These are phyloP conservation scores for Carassius auratus DNA, from an alignment of 2,113 vertebrate species.

Conservation along the genomic window DNA sequence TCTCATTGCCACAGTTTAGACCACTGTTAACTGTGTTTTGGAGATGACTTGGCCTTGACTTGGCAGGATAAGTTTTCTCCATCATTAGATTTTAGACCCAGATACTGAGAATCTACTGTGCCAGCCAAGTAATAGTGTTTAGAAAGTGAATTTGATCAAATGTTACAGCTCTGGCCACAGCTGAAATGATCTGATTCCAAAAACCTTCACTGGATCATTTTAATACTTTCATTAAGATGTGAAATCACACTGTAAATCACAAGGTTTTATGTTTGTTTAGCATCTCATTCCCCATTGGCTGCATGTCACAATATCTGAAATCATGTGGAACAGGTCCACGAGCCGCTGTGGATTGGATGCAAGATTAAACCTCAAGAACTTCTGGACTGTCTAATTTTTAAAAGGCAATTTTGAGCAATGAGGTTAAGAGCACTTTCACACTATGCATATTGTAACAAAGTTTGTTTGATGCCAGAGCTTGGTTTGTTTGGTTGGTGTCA, in stretches of 20 bases:
- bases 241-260: constrained; percentile 46
- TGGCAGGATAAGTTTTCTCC: constrained; percentile 53
- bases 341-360: constrained; percentile 16
- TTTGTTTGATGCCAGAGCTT: not conserved
- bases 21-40: constrained; percentile 4
- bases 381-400: constrained; percentile 37
- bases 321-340: constrained; percentile 13
- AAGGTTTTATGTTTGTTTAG: constrained; percentile 30
- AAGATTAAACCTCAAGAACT: constrained; percentile 27
- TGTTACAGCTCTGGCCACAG: constrained; percentile 27
- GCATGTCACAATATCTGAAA: constrained; percentile 20
- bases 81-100: constrained; percentile 44
- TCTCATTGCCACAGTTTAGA: constrained; percentile 7
- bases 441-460: constrained; percentile 46
- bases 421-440: constrained; percentile 22
- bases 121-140: constrained; percentile 40
- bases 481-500: not conserved
- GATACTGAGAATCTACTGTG: constrained; percentile 28
- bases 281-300: constrained; percentile 30
- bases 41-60: constrained; percentile 11
- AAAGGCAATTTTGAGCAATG: constrained; percentile 18
- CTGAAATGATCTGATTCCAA: constrained; percentile 46
- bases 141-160: constrained; percentile 22
- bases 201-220: constrained; percentile 36
- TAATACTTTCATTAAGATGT: constrained; percentile 45